Base-by-base conservation (phyloP, 2,113 vertebrate genomes). In the Regulus satrapa region DNA sequence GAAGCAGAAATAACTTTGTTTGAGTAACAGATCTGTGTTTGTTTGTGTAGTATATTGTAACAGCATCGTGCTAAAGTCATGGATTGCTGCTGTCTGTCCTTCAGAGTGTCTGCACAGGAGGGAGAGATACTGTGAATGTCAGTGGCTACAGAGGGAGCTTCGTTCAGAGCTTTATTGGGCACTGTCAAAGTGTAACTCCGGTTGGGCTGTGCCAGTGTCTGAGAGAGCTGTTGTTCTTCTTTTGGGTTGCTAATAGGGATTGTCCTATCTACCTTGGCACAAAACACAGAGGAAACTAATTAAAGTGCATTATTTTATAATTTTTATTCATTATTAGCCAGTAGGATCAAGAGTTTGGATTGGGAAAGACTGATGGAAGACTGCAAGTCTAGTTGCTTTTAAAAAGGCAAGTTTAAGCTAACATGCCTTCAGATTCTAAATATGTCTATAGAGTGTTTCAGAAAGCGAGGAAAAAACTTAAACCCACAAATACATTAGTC, bases 141-240 rank as follows among this genome's bases (percentile, higher is more conserved):
- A 18, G 1, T 93, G 73, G 26, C 73, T 85, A 8, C 19, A 40
- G n/a, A 83, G 58, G 46, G 7, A 46, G 21, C n/a, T 89, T 81
- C 9, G 4, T 75, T 78, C 18, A 26, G 16, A 4, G 15, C 55
- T 82, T 81, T 77, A 63, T 15, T 69, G 40, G 54, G 45, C 17
- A 10, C 21, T 6, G 3, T 52, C 18, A 24, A 77, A 43, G 32
- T 43, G 0, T 31, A 67, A 67, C n/a, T 94, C 41, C 46, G 19
- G 0, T 68, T 75, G 81, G 81, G 12, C 51, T 51, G 0, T 71
- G 55, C 51, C 40, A 32, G 0, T 7, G 10, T 77, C 7, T 26
- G 14, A 52, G 55, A 82, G 77, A 55, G 40, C 45, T 89, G n/a
- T n/a, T n/a, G n/a, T n/a, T 46, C 34, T 81, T 74, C 36, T 82